Conservation (phyloP, 2,888 invertebrate genomes). For the Arrhopalites spinosus region DNA sequence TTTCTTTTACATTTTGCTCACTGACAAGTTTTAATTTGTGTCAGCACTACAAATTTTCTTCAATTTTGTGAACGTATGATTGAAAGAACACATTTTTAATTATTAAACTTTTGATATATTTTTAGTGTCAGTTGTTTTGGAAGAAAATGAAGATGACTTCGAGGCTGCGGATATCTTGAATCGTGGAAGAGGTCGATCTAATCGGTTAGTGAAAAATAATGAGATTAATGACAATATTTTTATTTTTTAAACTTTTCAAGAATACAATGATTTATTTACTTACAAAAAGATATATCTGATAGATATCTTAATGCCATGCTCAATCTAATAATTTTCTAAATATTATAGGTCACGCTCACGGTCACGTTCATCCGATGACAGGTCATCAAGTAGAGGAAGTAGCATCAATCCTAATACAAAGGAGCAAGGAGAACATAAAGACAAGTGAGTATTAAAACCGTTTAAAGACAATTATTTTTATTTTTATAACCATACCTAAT, state of each 20-base stretch:
- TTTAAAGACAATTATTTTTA: too few species aligned
- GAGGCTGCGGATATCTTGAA: conserved; percentile 48
- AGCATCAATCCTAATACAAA: conserved; percentile 52
- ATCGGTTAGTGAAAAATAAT: too few species aligned
- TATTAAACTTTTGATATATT: neutral
- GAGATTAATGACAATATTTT: too few species aligned
- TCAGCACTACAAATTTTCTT: neutral
- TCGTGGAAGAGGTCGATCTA: conserved; percentile 42
- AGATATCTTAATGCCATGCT: too few species aligned
- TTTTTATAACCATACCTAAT: too few species aligned
- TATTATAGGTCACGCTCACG: conserved; percentile 47
- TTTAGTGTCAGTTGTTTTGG: conserved; percentile 42
- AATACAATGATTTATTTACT: too few species aligned
- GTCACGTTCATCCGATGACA: conserved; percentile 55
- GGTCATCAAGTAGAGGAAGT: conserved; percentile 55
- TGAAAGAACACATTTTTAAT: neutral
- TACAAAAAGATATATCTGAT: too few species aligned
- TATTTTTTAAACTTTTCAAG: too few species aligned
- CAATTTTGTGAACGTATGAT: neutral
- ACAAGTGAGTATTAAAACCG: conserved; percentile 34
- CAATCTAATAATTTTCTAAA: too few species aligned
- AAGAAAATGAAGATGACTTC: conserved; percentile 53
- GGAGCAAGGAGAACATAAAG: conserved; percentile 43
- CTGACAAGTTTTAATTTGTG: too few species aligned
- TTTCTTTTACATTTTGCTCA: too few species aligned